Base-by-base conservation (phyloP, 2,113 vertebrate genomes). In the Melanerpes formicivorus region DNA sequence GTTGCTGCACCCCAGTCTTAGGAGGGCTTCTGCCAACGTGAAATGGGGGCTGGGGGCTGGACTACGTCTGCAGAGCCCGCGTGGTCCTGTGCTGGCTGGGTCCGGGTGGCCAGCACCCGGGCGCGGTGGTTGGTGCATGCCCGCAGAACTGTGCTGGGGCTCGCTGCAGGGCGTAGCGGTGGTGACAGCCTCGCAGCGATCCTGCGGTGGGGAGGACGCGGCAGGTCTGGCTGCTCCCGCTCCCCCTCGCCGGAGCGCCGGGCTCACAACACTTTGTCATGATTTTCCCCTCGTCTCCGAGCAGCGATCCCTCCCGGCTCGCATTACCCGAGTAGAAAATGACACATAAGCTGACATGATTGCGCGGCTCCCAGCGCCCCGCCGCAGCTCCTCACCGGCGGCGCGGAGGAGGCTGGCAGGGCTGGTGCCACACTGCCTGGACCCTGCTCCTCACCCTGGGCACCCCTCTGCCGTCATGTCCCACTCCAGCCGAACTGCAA, bases 261-360 rank as follows among this genome's bases (percentile, higher is more conserved):
- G 75, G 84, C 55, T 77, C 32, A 55, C 48, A 19, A 75, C 90
- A 48, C 80, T 90, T 76, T 78, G 60, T 84, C 87, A 67, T 81
- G 84, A 84, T 84, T 90, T 79, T 26, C 19, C 27, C 42, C 69
- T 40, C 6, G 9, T 69, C 71, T 58, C 64, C 2, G 25, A 50
- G 60, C 80, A 40, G 75, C 59, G 27, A 90, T 76, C 84, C 65
- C 71, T 88, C 56, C 42, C 70, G 2, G 10, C 90, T 64, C 10
- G 21, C 60, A 3, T 64, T 42, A 73, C 80, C 79, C 37, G 5
- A 64, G 80, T 48, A 77, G 75, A 81, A 80, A 90, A 87, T 87
- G 87, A 77, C 74, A 69, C 70, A 25, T 63, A 67, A 93, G 72
- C 70, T 81, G 90, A 59, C 80, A 32, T 18, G 80, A 93, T 74